A percentile compares a stretch with the other conserved stretches of the same genome.
phyloP scores from a whole-genome alignment of 2,113 vertebrate species.

The Antechinus stuartii region DNA sequence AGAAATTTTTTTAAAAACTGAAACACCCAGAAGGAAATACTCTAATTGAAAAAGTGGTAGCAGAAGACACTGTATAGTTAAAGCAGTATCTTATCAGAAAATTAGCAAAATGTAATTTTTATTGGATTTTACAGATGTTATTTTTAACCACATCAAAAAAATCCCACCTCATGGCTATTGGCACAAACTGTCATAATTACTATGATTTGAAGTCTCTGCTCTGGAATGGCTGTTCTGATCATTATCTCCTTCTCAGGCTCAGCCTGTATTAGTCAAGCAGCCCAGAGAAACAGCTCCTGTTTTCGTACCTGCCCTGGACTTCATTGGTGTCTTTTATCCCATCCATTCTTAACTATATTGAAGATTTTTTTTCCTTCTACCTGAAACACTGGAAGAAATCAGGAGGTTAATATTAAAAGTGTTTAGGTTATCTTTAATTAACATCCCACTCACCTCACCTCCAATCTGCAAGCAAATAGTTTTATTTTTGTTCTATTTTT shows the following conservation, averaged over 20 bases:
- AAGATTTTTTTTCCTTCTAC: conserved; percentile 84
- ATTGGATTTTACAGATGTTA: conserved; percentile 89
- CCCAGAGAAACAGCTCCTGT: conserved; percentile 82
- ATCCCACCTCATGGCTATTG: conserved; percentile 88
- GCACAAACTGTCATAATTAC: conserved; percentile 90
- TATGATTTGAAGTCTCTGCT: conserved; percentile 88
- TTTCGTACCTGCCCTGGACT: conserved; percentile 85
- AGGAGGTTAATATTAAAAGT: conserved; percentile 87
- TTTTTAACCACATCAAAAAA: conserved; percentile 90
- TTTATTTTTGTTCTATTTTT: conserved; percentile 84
- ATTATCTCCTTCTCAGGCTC: conserved; percentile 82
- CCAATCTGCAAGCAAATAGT: conserved; percentile 83
- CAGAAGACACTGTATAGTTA: conserved; percentile 82
- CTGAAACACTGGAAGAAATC: conserved; percentile 86
- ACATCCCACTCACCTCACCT: conserved; percentile 86
- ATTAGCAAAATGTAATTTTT: conserved; percentile 91
- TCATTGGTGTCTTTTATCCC: conserved; percentile 88
- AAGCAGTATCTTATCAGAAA: conserved; percentile 90
- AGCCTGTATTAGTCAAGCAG: conserved; percentile 81
- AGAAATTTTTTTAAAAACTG: background rate
- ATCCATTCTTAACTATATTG: conserved; percentile 84
- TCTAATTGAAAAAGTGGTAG: conserved; percentile 86
- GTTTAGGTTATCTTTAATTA: conserved; percentile 86
- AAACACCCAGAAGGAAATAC: conserved; percentile 83
- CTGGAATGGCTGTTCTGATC: conserved; percentile 85